Evolutionary conservation across 2,888 invertebrate genomes (phyloP).

Genomic region (Scrobipalpa atriplicella): DNA sequence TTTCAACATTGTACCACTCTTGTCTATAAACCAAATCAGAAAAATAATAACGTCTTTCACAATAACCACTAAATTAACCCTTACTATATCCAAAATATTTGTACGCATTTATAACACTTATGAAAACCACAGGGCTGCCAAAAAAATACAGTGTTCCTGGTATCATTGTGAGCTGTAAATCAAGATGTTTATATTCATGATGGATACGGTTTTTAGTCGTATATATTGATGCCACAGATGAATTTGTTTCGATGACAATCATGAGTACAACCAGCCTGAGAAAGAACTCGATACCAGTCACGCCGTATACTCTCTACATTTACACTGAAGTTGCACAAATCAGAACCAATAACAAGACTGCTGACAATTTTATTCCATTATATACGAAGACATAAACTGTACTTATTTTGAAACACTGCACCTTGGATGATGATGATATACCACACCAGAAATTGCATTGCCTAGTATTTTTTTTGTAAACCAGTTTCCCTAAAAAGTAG

Average conservation of each 20-base stretch:
- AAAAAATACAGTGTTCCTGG: slow-evolving; percentile 64
- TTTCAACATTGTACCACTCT: too few relatives aligned
- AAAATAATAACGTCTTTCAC: too few relatives aligned
- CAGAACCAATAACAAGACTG: slow-evolving; percentile 48
- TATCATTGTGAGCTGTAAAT: slow-evolving; percentile 37
- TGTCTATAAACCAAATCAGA: too few relatives aligned
- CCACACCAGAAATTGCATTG: background rate
- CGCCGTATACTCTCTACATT: slow-evolving; percentile 40
- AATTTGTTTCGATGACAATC: slow-evolving; percentile 4
- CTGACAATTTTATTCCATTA: slow-evolving; percentile 44
- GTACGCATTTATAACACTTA: slow-evolving; percentile 30
- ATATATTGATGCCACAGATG: background rate
- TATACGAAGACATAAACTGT: background rate
- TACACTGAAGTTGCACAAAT: slow-evolving; percentile 24
- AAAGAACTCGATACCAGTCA: slow-evolving; percentile 40
- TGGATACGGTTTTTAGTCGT: background rate
- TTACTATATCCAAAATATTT: background rate
- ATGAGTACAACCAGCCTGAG: slow-evolving; percentile 37
- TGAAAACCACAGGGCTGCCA: slow-evolving; percentile 74
- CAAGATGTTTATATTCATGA: slow-evolving; percentile 35
- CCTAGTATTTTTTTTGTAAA: background rate
- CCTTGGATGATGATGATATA: background rate
- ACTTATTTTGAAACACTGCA: background rate
- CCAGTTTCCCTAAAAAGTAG: background rate
- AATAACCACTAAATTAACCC: background rate